Conservation (phyloP, 2,888 invertebrate genomes). For the Caenorhabditis drosophilae region DNA sequence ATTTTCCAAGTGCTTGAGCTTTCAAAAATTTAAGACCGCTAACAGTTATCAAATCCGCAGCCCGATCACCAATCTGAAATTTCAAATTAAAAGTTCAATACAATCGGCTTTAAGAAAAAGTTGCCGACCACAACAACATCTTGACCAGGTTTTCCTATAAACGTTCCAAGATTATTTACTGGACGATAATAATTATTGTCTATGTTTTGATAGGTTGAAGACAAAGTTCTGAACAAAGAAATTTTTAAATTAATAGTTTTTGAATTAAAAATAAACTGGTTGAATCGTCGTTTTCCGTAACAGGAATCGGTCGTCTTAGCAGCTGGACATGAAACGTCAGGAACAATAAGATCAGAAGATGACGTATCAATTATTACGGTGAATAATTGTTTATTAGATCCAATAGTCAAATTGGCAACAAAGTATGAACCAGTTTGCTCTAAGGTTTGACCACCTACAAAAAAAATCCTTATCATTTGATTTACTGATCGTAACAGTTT, state of each 20-base stretch:
- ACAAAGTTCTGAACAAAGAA: neutral
- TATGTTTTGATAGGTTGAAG: constrained; percentile 22
- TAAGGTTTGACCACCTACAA: constrained; percentile 28
- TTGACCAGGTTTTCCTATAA: constrained; percentile 17
- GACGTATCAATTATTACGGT: constrained; percentile 27
- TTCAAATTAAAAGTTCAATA: neutral
- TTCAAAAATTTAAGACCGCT: constrained; percentile 19
- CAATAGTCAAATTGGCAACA: constrained; percentile 28
- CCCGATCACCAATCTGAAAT: constrained; percentile 30
- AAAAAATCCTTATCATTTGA: no score
- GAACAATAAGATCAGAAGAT: constrained; percentile 23
- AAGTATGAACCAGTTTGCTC: constrained; percentile 13
- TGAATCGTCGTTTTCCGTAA: neutral
- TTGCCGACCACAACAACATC: constrained; percentile 19
- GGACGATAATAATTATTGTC: no score
- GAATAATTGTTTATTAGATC: constrained; percentile 33
- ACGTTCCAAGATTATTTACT: constrained; percentile 22
- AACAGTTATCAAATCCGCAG: constrained; percentile 27
- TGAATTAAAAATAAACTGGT: constrained; percentile 2
- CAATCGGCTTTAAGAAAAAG: no score
- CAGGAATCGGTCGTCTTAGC: constrained; percentile 4
- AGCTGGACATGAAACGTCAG: constrained; percentile 14
- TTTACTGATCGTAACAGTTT: no score
- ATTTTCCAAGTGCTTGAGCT: constrained; percentile 10
- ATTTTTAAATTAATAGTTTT: constrained; percentile 22